phyloP scores from a whole-genome alignment of 37 sponge, comb jelly and placozoan genomes.

The Dysidea cf. avara region DNA sequence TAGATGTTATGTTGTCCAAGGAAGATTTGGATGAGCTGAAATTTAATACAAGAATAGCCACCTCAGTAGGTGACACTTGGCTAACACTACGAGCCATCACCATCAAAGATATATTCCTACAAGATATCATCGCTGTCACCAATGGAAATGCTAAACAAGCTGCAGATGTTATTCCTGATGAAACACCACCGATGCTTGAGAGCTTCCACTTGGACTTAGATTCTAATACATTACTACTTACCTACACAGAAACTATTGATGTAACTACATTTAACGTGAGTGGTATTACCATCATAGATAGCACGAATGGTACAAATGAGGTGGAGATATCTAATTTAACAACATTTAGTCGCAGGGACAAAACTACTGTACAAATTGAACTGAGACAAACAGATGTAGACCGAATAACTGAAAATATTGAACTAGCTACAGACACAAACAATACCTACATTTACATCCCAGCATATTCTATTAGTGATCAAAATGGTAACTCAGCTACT shows the following conservation, averaged over 20 bases:
- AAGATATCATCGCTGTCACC: constrained; percentile 55
- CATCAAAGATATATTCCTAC: constrained; percentile 62
- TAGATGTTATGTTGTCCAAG: constrained; percentile 63
- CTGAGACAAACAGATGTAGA: constrained; percentile 66
- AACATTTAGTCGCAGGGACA: background rate
- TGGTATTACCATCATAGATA: constrained; percentile 26
- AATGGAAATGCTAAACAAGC: constrained; percentile 68
- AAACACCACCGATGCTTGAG: constrained; percentile 50
- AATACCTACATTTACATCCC: constrained; percentile 50
- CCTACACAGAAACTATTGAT: constrained; percentile 69
- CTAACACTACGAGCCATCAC: constrained; percentile 54
- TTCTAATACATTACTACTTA: constrained; percentile 49
- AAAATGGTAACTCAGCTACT: constrained; percentile 24
- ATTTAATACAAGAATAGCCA: constrained; percentile 50
- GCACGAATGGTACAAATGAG: background rate
- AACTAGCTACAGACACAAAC: constrained; percentile 54
- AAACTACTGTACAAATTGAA: constrained; percentile 40
- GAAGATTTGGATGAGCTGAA: constrained; percentile 71
- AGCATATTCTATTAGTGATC: constrained; percentile 42
- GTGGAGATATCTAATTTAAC: background rate
- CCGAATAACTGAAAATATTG: constrained; percentile 47
- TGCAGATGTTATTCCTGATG: constrained; percentile 50
- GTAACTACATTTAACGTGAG: constrained; percentile 15
- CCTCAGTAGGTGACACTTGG: constrained; percentile 61
- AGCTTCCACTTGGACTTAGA: constrained; percentile 66